phyloP scores from a whole-genome alignment of 1,140 invertebrate genomes.

The Cardiocondyla obscurior region DNA sequence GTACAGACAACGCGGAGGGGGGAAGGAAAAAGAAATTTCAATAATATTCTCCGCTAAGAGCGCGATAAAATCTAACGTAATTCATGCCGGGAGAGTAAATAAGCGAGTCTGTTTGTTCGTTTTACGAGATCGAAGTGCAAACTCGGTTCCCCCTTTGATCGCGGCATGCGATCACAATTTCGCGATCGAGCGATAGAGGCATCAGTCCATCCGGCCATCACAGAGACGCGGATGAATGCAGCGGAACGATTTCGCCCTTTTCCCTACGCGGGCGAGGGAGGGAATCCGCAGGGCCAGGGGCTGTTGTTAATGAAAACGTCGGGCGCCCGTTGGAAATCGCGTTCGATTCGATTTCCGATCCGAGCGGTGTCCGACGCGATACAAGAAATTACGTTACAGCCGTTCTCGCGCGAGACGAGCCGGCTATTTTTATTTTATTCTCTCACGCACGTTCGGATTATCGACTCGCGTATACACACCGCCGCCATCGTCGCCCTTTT shows the following conservation, averaged over 20 bases:
- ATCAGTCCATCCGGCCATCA: background rate
- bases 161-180: background rate
- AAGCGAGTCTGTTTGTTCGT: background rate
- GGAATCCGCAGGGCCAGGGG: background rate
- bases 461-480: constrained; percentile 23
- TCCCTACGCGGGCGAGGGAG: background rate
- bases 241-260: background rate
- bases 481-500: constrained; percentile 37
- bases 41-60: background rate
- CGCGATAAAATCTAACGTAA: background rate
- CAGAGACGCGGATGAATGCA: background rate
- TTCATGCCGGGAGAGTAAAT: background rate
- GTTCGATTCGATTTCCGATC: constrained; percentile 45
- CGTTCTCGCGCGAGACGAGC: constrained; percentile 42
- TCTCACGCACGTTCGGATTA: constrained; percentile 56
- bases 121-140: background rate
- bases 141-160: background rate
- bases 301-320: constrained; percentile 49
- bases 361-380: background rate
- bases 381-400: constrained; percentile 46
- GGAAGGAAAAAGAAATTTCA: constrained; percentile 6
- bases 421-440: constrained; percentile 53
- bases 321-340: constrained; percentile 3
- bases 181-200: background rate
- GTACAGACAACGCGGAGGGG: no score